Base-by-base conservation (phyloP, 2,888 invertebrate species). In the Andrena praecox region DNA sequence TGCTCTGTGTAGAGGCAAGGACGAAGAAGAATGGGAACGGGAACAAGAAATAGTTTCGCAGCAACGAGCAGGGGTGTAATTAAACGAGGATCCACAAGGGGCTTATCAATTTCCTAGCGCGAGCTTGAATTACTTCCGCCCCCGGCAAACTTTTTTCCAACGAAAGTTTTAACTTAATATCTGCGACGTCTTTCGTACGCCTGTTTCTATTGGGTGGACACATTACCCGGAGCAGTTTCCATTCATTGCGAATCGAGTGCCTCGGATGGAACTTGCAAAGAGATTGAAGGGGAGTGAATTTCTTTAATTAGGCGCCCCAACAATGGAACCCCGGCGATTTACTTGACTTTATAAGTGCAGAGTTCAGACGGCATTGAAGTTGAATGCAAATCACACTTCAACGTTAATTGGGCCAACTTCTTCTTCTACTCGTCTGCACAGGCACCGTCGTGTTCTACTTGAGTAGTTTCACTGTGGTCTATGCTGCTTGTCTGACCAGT, bases 61-160 rank as follows among this genome's bases (percentile, higher is more conserved):
- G 68, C 48, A 78, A 27, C 60, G 66, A 63, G 81, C 66, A 75
- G 78, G 81, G 76, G 70, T 81, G 77, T 77, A 67, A 86, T 77
- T 81, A 86, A 84, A 78, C 48, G 78, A 24, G 76, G n/a, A 66
- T 66, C 59, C 62, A n/a, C 66, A 29, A 63, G 69, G 73, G 63
- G 59, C 75, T 85, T 85, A 54, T 69, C 80, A 75, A 68, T 84
- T 78, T 72, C 74, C 67, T 66, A 66, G 35, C 48, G 63, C 64
- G 50, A 52, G 29, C 62, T 56, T 31, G 60, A 70, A 62, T 70
- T 70, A 59, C 20, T 42, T 35, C 27, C 42, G 6, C 20, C 3
- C 16, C 3, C 48, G 29, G 16, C 20, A 59, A 64, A 64, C 56
- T 72, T 80, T 71, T 24, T 70, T 68, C 35, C 54, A 52, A 2